A percentile compares a stretch with the other conserved stretches of the same genome.
These are phyloP conservation scores for Melanargia galathea DNA, from an alignment of 2,888 invertebrate genomes.

Conservation along the genomic window DNA sequence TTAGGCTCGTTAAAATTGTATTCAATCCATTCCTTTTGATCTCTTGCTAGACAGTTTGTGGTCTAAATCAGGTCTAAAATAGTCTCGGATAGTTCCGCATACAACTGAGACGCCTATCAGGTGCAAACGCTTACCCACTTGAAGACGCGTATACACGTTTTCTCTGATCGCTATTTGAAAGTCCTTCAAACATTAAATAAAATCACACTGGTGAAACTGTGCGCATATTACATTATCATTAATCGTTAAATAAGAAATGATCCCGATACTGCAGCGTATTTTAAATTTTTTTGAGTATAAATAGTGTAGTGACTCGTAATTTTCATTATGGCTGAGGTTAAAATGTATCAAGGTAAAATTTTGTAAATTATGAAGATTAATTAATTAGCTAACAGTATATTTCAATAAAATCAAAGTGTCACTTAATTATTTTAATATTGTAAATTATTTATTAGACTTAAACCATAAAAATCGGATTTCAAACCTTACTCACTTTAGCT, in stretches of 20 bases:
- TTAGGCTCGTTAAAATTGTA: constrained; percentile 42
- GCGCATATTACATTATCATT: background rate
- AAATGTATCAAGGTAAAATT: constrained; percentile 13
- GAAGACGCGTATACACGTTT: constrained; percentile 12
- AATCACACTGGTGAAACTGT: background rate
- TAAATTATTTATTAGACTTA: background rate
- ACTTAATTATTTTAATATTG: background rate
- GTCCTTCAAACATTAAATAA: background rate
- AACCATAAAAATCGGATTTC: background rate
- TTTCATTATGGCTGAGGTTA: constrained; percentile 9
- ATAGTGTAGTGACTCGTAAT: background rate
- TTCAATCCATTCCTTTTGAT: constrained; percentile 69
- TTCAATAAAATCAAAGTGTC: background rate
- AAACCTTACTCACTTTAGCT: background rate
- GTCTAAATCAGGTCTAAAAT: constrained; percentile 75
- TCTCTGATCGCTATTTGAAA: constrained; percentile 3
- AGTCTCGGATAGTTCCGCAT: constrained; percentile 74
- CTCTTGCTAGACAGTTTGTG: constrained; percentile 70
- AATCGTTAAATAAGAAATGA: background rate
- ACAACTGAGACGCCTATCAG: constrained; percentile 65
- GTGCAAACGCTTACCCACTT: constrained; percentile 57
- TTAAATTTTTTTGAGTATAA: background rate
- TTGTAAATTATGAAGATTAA: background rate
- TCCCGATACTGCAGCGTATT: background rate
- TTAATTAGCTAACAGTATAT: background rate